Conservation (phyloP, 1,140 invertebrate genomes). For the Penaeus chinensis region DNA sequence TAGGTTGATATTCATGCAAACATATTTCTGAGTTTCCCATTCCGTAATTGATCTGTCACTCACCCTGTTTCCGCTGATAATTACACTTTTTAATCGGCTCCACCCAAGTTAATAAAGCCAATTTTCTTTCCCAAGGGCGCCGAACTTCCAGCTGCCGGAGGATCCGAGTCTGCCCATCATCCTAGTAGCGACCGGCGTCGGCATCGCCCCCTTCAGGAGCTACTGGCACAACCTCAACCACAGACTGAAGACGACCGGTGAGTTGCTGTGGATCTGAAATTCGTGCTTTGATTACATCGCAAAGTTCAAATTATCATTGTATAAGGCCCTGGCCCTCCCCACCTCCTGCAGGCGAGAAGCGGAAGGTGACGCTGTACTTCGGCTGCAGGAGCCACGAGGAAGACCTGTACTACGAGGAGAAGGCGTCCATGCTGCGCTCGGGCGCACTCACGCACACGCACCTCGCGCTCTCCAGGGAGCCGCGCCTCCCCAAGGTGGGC, state of each 20-base stretch:
- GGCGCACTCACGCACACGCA: slow-evolving; percentile 83
- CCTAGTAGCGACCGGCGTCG: slow-evolving; percentile 93
- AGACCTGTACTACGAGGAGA: slow-evolving; percentile 88
- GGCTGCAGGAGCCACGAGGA: slow-evolving; percentile 85
- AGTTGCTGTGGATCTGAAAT: neutral
- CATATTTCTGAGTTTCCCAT: no score
- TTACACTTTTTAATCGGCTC: no score
- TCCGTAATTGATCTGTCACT: no score
- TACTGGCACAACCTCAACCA: slow-evolving; percentile 84
- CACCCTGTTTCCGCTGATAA: no score
- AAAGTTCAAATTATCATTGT: no score
- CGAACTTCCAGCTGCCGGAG: slow-evolving; percentile 79
- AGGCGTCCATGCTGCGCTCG: slow-evolving; percentile 78
- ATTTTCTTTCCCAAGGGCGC: no score
- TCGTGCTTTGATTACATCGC: no score
- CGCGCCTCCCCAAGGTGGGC: slow-evolving; percentile 81
- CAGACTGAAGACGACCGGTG: neutral
- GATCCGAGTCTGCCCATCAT: slow-evolving; percentile 85
- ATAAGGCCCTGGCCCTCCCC: no score
- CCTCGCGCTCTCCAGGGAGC: slow-evolving; percentile 87
- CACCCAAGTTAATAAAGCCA: no score
- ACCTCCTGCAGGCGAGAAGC: no score
- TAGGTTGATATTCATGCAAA: no score
- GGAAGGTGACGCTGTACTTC: slow-evolving; percentile 84
- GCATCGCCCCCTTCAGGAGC: slow-evolving; percentile 88